Conservation (phyloP, 2,888 invertebrate species). For the Calameuta filiformis region DNA sequence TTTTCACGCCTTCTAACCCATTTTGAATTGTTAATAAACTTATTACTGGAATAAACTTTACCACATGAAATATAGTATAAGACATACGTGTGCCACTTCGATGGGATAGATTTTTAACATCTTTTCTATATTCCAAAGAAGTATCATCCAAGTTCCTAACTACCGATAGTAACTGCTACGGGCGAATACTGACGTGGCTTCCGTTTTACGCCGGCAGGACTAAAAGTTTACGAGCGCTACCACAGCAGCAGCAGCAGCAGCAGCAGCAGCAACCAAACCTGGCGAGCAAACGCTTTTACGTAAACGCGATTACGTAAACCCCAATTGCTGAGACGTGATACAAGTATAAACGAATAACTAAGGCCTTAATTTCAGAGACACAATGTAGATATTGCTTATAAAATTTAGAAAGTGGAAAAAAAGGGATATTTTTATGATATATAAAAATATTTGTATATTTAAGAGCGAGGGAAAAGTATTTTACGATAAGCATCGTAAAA, state of each 20-base stretch:
- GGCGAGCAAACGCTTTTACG: conserved; percentile 22
- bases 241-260: conserved; percentile 26
- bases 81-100: background rate
- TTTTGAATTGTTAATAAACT: background rate
- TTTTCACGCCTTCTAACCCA: background rate
- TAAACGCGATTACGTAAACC: conserved; percentile 31
- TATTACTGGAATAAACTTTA: background rate
- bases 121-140: background rate
- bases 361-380: background rate
- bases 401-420: background rate
- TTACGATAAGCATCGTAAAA: background rate
- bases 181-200: conserved; percentile 8
- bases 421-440: background rate
- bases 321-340: background rate
- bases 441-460: background rate
- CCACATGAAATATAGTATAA: background rate
- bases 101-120: background rate
- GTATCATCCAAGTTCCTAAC: background rate
- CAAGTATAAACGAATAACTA: background rate
- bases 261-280: conserved; percentile 20
- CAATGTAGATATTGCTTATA: background rate
- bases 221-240: conserved; percentile 37
- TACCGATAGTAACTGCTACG: background rate
- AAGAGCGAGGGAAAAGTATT: background rate
- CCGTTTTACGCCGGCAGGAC: conserved; percentile 31